Evolutionary conservation across 2,888 invertebrate species (phyloP).

Genomic region (Dryocosmus kuriphilus): DNA sequence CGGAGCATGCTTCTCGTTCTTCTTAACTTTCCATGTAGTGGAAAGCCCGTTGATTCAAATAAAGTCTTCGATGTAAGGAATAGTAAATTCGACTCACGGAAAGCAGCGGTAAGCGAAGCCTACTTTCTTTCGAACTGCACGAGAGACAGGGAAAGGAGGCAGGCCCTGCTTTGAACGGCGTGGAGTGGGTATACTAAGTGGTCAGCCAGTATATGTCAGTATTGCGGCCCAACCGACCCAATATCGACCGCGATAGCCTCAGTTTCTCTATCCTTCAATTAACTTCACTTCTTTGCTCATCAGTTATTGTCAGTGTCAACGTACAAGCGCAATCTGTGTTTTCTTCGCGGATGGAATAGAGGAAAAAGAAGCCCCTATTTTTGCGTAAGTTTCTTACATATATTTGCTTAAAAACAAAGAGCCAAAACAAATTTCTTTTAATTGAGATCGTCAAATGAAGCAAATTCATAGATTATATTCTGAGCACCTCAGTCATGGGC

Average conservation of each 20-base stretch:
- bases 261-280: conserved; percentile 1
- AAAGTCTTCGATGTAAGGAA: conserved; percentile 21
- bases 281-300: neutral
- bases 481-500: neutral
- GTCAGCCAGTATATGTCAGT: conserved; percentile 26
- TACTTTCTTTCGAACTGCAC: conserved; percentile 26
- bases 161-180: neutral
- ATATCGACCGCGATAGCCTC: neutral
- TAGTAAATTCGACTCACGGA: conserved; percentile 25
- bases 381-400: neutral
- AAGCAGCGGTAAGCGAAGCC: conserved; percentile 15
- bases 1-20: conserved; percentile 22
- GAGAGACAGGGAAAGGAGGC: conserved; percentile 5
- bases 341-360: neutral
- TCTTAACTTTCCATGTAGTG: conserved; percentile 33
- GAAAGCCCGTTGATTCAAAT: conserved; percentile 22
- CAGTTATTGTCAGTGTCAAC: neutral
- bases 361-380: neutral
- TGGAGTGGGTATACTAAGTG: conserved; percentile 2
- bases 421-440: neutral
- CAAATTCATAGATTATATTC: neutral
- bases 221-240: neutral
- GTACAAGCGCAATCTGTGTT: neutral
- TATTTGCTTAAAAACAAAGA: neutral
- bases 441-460: neutral